These are phyloP conservation scores for Uropsilus gracilis DNA, from an alignment of 2,113 vertebrate species.

Conservation along the genomic window DNA sequence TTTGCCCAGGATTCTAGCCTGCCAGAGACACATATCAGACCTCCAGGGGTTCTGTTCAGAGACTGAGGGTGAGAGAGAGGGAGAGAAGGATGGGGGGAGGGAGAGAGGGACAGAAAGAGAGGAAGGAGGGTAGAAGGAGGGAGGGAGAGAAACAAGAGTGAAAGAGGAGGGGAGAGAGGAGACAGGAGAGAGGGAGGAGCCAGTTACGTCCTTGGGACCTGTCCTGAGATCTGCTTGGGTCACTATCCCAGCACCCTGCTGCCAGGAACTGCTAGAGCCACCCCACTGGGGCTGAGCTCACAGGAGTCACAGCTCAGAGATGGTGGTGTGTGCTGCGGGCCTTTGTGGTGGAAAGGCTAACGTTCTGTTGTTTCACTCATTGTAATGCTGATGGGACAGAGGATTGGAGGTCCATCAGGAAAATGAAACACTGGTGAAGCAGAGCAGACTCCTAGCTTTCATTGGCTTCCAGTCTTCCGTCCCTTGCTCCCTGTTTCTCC, in stretches of 20 bases:
- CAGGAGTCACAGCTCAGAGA: no score
- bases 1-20: not conserved
- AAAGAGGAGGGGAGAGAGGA: no score
- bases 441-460: not conserved
- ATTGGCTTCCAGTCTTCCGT: conserved; percentile 48
- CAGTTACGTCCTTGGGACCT: rapidly evolving
- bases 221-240: no score
- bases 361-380: not conserved
- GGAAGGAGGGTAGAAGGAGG: rapidly evolving
- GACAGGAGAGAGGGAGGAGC: not conserved
- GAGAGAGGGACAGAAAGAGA: no score
- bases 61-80: no score
- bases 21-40: not conserved
- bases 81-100: rapidly evolving
- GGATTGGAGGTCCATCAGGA: conserved; percentile 27
- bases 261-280: not conserved
- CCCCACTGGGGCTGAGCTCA: rapidly evolving
- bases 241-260: not conserved
- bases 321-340: not conserved
- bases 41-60: not conserved
- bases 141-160: rapidly evolving
- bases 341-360: not conserved
- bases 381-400: conserved; percentile 14
- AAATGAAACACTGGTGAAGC: conserved; percentile 30
- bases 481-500: not conserved